Percentiles rank a stretch among this genome's conserved stretches.
phyloP scores from a whole-genome alignment of 2,797 vertebrate genomes.

The Esox lucius region DNA sequence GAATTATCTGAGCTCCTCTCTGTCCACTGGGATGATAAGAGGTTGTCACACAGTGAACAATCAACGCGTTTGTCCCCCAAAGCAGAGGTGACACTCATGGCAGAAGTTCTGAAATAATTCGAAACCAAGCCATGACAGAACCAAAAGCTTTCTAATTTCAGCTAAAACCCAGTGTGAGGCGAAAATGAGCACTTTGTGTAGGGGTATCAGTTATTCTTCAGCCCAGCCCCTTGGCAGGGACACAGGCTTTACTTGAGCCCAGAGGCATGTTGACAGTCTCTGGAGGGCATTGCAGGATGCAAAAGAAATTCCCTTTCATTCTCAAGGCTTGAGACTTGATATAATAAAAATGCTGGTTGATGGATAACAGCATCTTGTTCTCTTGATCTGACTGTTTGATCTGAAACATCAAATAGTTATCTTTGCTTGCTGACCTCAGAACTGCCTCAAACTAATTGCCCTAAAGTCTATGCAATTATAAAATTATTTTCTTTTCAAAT shows the following conservation, averaged over 20 bases:
- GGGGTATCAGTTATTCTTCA: slow-evolving; percentile 21
- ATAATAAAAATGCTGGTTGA: slow-evolving; percentile 7
- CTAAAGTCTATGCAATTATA: background rate
- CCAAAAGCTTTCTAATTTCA: slow-evolving; percentile 32
- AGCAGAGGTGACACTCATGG: slow-evolving; percentile 38
- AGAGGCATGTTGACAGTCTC: slow-evolving; percentile 26
- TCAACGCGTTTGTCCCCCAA: slow-evolving; percentile 8
- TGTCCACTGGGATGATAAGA: slow-evolving; percentile 13
- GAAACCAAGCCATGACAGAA: slow-evolving; percentile 48
- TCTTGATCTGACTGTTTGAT: slow-evolving; percentile 4
- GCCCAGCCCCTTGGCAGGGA: background rate
- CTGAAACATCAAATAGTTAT: background rate
- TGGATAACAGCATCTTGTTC: slow-evolving; percentile 3
- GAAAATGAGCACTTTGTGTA: background rate
- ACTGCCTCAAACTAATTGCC: background rate
- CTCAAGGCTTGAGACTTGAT: background rate
- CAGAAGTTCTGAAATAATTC: slow-evolving; percentile 54
- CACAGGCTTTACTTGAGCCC: slow-evolving; percentile 1
- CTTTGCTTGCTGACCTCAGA: background rate
- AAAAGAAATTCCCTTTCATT: slow-evolving; percentile 35
- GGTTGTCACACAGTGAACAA: background rate
- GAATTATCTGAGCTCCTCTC: slow-evolving; percentile 39
- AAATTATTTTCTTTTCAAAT: too few species aligned
- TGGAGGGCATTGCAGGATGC: slow-evolving; percentile 27
- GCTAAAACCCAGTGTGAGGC: background rate